Evolutionary conservation across 1,140 invertebrate species (phyloP).

Genomic region (Heliconius nattereri): DNA sequence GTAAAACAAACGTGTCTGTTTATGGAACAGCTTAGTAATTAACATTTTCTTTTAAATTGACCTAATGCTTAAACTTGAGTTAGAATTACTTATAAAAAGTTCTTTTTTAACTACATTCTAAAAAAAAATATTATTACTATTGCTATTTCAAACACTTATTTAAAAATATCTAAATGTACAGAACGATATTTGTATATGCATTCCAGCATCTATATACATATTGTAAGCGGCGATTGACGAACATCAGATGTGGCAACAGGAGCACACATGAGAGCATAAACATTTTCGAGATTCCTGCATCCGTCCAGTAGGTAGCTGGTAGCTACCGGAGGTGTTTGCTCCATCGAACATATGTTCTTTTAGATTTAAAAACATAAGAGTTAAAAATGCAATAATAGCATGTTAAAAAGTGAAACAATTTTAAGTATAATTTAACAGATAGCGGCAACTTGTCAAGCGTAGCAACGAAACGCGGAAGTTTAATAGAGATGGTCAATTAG

Average conservation of each 20-base stretch:
- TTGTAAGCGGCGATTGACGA: conserved; percentile 30
- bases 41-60: background rate
- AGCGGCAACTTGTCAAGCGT: background rate
- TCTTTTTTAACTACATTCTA: background rate
- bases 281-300: conserved; percentile 37
- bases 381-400: background rate
- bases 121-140: too few relatives aligned
- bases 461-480: conserved; percentile 35
- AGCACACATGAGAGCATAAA: conserved; percentile 40
- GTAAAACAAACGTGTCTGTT: background rate
- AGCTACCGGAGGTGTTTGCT: background rate
- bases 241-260: conserved; percentile 35
- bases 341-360: background rate
- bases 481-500: conserved; percentile 37
- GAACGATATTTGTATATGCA: too few relatives aligned
- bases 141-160: too few relatives aligned
- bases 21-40: background rate
- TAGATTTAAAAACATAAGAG: background rate
- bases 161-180: too few relatives aligned
- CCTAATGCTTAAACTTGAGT: background rate
- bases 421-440: background rate
- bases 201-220: too few relatives aligned
- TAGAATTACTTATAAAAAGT: background rate
- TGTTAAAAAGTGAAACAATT: background rate
- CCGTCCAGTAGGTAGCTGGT: background rate